Percentiles rank a stretch among this genome's conserved stretches.
Evolutionary conservation across 1,140 invertebrate species (phyloP).

Genomic region (Drosophila navojoa): DNA sequence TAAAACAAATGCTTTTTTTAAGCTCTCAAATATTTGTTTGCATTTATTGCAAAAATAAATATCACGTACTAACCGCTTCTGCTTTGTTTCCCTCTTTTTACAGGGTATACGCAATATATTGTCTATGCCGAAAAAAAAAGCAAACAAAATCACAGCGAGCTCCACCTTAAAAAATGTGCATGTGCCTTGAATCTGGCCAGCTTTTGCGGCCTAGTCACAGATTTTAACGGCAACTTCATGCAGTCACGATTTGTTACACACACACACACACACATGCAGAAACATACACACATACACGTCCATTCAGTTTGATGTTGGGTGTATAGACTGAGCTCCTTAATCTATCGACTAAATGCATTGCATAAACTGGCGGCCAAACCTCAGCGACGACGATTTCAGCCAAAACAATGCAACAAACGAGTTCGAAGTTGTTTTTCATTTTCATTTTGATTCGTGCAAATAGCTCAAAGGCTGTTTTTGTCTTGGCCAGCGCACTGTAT

Average conservation of each 20-base stretch:
- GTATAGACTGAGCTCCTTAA: conserved; percentile 37
- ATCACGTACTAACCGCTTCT: neutral
- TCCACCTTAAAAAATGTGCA: conserved; percentile 73
- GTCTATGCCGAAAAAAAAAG: conserved; percentile 11
- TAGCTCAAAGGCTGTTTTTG: conserved; percentile 48
- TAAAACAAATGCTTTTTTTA: too few relatives aligned
- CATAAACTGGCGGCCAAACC: conserved; percentile 53
- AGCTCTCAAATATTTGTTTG: too few relatives aligned
- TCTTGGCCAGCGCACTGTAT: conserved; percentile 23
- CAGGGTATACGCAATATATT: conserved; percentile 17
- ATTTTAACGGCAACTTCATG: conserved; percentile 80
- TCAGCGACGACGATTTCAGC: conserved; percentile 35
- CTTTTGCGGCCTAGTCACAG: conserved; percentile 49
- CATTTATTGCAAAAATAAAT: too few relatives aligned
- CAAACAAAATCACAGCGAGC: conserved; percentile 37
- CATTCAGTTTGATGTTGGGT: conserved; percentile 15
- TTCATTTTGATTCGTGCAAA: conserved; percentile 35
- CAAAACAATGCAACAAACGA: conserved; percentile 53
- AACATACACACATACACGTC: conserved; percentile 5
- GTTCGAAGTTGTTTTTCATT: conserved; percentile 35
- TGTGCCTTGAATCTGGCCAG: conserved; percentile 44
- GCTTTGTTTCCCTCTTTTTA: neutral
- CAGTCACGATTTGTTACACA: conserved; percentile 72
- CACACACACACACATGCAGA: conserved; percentile 28
- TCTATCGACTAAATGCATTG: conserved; percentile 54